Base-by-base conservation (phyloP, 2,888 invertebrate species). In the Lucinisca nassula region DNA sequence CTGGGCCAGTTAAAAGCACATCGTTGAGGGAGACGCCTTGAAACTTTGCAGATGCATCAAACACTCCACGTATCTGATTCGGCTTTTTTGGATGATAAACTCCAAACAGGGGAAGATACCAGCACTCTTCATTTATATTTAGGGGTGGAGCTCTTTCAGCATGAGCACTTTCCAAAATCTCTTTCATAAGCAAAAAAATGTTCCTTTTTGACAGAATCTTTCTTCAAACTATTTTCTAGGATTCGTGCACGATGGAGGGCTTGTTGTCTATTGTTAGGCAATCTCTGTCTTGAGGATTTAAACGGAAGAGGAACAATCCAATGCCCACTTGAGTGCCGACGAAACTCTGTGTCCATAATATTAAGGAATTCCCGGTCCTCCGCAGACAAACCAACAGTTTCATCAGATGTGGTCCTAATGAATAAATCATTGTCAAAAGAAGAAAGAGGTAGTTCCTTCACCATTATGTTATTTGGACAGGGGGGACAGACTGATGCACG, bases 41-140 rank as follows among this genome's bases (percentile, higher is more conserved):
- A 40, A 32, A 82, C 51, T 91, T 81, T 0, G 85, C 86, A 3
- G 90, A 84, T 2, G 83, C 79, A 45, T 90, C 90, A 49, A 91
- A 90, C 3, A 90, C 88, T 1, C 37, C 82, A 35, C 88, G n/a
- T 0, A 90, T 72, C 37, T 90, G 49, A 6, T 32, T 67, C 21
- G 67, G 67, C 35, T 67, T 67, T 35, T 32, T 67, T 35, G 67
- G 37, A 74, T 67, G 67, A 35, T 35, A 67, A 35, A 35, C 67
- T 17, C 32, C 32, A 35, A 67, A 67, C 74, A 72, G 30, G 74
- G 88, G 88, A 0, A 87, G 49, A 45, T 87, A 89, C 90, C 85
- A 92, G 14, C 70, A 72, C 49, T 90, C 82, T 76, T 61, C 61
- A 14, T 45, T 72, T 8, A 61, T 21, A 30, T 40, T 14, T 0